Evolutionary conservation across 2,113 vertebrate genomes (phyloP).

Genomic region (Gasterosteus aculeatus): DNA sequence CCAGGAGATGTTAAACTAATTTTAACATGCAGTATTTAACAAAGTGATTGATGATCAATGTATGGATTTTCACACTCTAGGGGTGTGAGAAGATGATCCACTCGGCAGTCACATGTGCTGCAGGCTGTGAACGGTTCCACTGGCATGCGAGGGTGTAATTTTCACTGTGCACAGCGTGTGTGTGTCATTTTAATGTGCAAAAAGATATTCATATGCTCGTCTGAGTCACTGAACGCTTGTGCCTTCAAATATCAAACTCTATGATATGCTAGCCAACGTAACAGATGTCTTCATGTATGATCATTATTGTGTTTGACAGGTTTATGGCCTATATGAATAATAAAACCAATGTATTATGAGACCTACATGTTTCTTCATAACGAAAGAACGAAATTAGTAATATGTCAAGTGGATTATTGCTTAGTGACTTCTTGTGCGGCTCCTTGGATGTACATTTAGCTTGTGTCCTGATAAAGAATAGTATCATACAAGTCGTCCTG

Average conservation of each 20-base stretch:
- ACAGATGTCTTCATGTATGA: not conserved
- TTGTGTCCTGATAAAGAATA: not conserved
- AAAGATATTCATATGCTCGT: not conserved
- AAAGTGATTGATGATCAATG: not conserved
- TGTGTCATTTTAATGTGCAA: not conserved
- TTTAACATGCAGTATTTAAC: not conserved
- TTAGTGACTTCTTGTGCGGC: not conserved
- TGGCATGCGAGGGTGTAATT: slow-evolving; percentile 32
- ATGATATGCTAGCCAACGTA: not conserved
- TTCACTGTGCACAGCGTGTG: not conserved
- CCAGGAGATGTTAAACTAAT: not conserved
- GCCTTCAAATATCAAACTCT: not conserved
- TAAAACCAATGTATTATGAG: not conserved
- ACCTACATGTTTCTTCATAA: too few relatives aligned
- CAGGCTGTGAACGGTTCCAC: slow-evolving; percentile 23
- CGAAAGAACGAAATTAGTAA: too few relatives aligned
- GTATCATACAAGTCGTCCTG: not conserved
- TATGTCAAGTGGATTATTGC: too few relatives aligned
- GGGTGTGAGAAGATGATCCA: slow-evolving; percentile 11
- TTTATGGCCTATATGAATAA: not conserved
- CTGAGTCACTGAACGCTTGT: not conserved
- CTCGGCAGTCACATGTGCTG: slow-evolving; percentile 21
- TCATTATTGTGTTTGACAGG: not conserved
- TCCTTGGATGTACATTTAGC: too few relatives aligned
- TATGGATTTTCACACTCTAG: not conserved